Conservation (phyloP, 2,797 vertebrate species). For the Ptychadena robeensis region DNA sequence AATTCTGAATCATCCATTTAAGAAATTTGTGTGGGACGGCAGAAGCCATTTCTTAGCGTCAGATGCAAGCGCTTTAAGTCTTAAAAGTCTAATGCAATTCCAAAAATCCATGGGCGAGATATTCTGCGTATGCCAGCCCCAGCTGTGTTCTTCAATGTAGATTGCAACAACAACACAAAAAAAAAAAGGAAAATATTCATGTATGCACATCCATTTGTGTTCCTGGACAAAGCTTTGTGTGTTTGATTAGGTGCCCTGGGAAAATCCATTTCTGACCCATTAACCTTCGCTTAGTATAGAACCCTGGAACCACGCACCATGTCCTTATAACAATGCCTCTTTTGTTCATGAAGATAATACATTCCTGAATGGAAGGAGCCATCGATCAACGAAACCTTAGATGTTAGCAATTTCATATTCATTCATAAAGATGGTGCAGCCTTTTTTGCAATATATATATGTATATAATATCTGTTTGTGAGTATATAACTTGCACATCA, state of each 20-base stretch:
- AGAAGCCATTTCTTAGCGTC: slow-evolving; percentile 21
- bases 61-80: not conserved
- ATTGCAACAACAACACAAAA: slow-evolving; percentile 16
- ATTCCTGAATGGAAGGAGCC: slow-evolving; percentile 53
- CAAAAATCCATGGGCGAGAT: slow-evolving; percentile 22
- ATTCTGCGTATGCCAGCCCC: slow-evolving; percentile 37
- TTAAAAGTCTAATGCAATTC: not conserved
- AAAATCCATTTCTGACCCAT: slow-evolving; percentile 61
- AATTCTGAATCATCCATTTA: not conserved
- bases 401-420: slow-evolving; percentile 50
- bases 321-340: slow-evolving; percentile 52
- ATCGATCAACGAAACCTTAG: slow-evolving; percentile 56
- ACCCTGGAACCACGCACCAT: slow-evolving; percentile 51
- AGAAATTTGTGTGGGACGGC: not conserved
- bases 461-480: too few species aligned
- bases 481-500: slow-evolving; percentile 6
- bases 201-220: slow-evolving; percentile 59
- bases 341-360: slow-evolving; percentile 53
- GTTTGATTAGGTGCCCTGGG: slow-evolving; percentile 60
- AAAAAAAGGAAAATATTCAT: slow-evolving; percentile 55
- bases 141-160: slow-evolving; percentile 49
- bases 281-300: slow-evolving; percentile 60
- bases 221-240: slow-evolving; percentile 55
- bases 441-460: too few species aligned
- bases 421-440: slow-evolving; percentile 48